These are phyloP conservation scores for Ornithoptera alexandrae DNA, from an alignment of 2,888 invertebrate species.

Conservation along the genomic window DNA sequence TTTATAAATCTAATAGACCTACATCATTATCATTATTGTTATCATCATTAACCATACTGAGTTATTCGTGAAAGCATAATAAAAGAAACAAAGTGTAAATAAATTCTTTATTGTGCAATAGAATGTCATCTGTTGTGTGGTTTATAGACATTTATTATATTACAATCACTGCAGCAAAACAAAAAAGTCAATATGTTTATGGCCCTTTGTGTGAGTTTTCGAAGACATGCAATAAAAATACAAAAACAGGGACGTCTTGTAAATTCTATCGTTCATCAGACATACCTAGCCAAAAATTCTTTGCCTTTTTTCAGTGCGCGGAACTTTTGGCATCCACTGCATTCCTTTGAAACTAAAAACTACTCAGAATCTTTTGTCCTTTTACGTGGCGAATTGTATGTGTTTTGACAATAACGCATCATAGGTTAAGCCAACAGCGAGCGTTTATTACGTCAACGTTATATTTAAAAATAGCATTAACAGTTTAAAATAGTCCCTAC, in stretches of 20 bases:
- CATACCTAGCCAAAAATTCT: slow-evolving; percentile 30
- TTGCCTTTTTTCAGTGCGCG: slow-evolving; percentile 19
- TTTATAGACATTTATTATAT: neutral
- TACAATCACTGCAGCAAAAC: neutral
- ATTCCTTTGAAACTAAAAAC: slow-evolving; percentile 15
- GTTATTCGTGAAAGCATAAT: slow-evolving; percentile 1
- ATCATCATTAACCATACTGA: neutral
- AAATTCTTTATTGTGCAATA: slow-evolving; percentile 8
- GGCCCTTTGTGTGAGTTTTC: slow-evolving; percentile 20
- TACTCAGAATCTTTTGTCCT: neutral
- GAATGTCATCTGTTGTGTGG: neutral
- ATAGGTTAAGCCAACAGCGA: neutral
- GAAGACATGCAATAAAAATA: slow-evolving; percentile 23
- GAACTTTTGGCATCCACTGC: slow-evolving; percentile 22
- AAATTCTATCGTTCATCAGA: slow-evolving; percentile 28
- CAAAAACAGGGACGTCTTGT: slow-evolving; percentile 12
- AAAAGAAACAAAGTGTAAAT: neutral
- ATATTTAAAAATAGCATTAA: slow-evolving; percentile 11
- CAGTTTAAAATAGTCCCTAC: slow-evolving; percentile 11
- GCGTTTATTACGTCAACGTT: neutral
- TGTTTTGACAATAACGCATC: neutral
- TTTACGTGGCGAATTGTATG: slow-evolving; percentile 1
- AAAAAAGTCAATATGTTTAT: slow-evolving; percentile 7
- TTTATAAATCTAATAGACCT: neutral
- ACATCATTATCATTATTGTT: slow-evolving; percentile 1